Percentiles rank a stretch among this genome's conserved stretches.
Conservation (phyloP, 2,888 invertebrate species). For the Ormia ochracea region DNA sequence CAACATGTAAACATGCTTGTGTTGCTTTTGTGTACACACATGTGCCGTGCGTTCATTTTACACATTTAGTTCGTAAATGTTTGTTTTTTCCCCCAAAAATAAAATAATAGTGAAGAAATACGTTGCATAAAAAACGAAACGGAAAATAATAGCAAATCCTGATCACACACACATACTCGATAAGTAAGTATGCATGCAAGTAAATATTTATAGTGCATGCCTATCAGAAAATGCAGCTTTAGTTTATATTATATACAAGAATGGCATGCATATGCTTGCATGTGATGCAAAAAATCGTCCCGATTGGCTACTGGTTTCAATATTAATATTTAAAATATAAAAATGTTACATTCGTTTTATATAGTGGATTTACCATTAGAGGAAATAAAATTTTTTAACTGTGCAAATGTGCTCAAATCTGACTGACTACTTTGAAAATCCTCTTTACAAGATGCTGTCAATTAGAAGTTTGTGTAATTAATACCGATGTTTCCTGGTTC, state of each 20-base stretch:
- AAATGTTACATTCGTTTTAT: neutral
- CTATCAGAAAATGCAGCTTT: neutral
- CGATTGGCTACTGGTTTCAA: neutral
- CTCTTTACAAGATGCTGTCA: no score
- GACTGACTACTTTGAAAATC: no score
- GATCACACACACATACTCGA: neutral
- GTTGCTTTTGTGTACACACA: neutral
- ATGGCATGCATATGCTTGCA: neutral
- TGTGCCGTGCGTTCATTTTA: slow-evolving; percentile 29
- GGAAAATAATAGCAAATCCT: slow-evolving; percentile 12
- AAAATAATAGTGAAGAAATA: slow-evolving; percentile 7
- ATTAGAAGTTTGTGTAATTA: no score
- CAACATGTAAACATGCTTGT: slow-evolving; percentile 3
- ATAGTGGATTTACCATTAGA: neutral
- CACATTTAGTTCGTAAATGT: slow-evolving; percentile 43
- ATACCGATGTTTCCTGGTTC: no score
- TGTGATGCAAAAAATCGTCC: slow-evolving; percentile 4
- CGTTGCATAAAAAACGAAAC: slow-evolving; percentile 13
- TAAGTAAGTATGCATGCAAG: neutral
- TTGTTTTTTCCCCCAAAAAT: neutral
- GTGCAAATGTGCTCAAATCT: no score
- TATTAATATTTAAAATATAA: slow-evolving; percentile 24
- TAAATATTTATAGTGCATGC: neutral
- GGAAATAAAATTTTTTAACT: slow-evolving; percentile 32
- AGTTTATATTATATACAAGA: neutral